Evolutionary conservation across 2,113 vertebrate species (phyloP).

Genomic region (Otis tarda): DNA sequence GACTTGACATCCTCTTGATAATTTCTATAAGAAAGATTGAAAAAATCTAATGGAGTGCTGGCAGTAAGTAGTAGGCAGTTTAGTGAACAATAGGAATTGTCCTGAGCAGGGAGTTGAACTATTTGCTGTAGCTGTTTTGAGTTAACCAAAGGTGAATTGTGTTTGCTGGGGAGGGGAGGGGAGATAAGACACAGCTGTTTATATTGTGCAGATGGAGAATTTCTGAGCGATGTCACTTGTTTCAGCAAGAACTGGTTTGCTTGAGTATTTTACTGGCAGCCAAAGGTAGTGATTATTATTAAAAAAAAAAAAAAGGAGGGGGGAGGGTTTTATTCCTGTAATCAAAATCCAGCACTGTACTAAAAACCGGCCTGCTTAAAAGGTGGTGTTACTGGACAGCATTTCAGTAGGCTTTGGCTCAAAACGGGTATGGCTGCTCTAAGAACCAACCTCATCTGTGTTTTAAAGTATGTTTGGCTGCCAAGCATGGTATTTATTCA

Average conservation of each 20-base stretch:
- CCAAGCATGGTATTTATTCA: background rate
- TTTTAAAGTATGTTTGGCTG: conserved; percentile 9
- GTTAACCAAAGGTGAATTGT: background rate
- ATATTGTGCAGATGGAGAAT: background rate
- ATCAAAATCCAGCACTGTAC: background rate
- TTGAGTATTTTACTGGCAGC: background rate
- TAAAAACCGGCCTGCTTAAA: background rate
- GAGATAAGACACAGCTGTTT: background rate
- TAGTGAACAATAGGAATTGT: background rate
- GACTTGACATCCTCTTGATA: background rate
- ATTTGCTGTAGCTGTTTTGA: background rate
- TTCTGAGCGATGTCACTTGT: background rate
- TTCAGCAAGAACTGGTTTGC: background rate
- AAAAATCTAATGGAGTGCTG: background rate
- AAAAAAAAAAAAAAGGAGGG: background rate
- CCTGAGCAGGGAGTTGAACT: background rate
- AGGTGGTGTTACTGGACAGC: background rate
- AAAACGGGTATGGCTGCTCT: background rate
- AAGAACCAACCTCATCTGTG: conserved; percentile 19
- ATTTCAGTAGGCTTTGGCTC: background rate
- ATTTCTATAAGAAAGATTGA: background rate
- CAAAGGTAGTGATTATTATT: background rate
- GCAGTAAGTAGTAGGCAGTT: background rate
- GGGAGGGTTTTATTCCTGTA: background rate
- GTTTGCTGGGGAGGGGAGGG: background rate